Evolutionary conservation across 1,140 invertebrate genomes (phyloP), one percentile per base, ranked within the genome.

Genomic region (Heliconius eleuchia): DNA sequence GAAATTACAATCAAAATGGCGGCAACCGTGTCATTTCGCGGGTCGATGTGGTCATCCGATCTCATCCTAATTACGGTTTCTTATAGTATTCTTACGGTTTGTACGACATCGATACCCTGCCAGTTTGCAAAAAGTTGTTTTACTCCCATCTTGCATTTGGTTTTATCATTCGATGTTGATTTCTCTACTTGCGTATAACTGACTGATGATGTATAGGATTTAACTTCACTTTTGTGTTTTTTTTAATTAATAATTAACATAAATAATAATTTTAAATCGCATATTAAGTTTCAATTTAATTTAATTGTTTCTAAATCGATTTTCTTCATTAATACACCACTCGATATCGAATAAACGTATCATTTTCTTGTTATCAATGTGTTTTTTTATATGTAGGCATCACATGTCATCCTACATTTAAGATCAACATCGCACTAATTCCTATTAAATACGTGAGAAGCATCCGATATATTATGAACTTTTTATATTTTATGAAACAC

Each of bases 11-110:
- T 81, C 82, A 83, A 88, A 85, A 87, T 84, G 85, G 83, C 83
- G 82, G 85, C 83, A 85, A 89, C 84, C 88, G 79, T 90, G 85
- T 90, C 88, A 90, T 90, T 91, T 91, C 80, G 79, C 79, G 84
- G 82, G 78, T 74, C 81, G 80, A 75, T 80, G 79, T 83, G 84
- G 86, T 85, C 86, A 84, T 81, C 76, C 70, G 75, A 82, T 82
- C 78, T 57, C 78, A 81, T 75, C 81, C 80, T 87, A 87, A 89
- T 91, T 88, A 88, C 85, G 87, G 73, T 75, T 78, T 66, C 80
- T 83, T 77, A 76, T 82, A 78, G 80, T 78, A 74, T 83, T 74
- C 76, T 57, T 86, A 84, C 87, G 81, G 86, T 87, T 81, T 83
- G 76, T 81, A 83, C 78, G 78, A 83, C 82, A 80, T 78, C 80